Percentiles rank a stretch among this genome's conserved stretches.
Conservation (phyloP, 2,888 invertebrate genomes). For the Meteorus cinctellus region DNA sequence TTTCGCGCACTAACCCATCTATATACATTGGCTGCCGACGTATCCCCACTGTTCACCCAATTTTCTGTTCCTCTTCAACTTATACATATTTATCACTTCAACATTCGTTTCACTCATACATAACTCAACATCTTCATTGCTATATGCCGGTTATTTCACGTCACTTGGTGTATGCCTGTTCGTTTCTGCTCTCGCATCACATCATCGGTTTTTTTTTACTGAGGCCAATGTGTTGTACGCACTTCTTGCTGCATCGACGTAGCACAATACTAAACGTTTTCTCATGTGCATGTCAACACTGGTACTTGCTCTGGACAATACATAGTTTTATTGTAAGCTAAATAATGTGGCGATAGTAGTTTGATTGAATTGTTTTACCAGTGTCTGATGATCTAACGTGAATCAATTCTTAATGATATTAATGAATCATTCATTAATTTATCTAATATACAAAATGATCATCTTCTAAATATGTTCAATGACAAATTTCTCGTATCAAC, state of each 20-base stretch:
- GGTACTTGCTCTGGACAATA: too few species aligned
- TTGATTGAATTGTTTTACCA: neutral
- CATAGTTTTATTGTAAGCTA: too few species aligned
- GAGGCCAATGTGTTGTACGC: neutral
- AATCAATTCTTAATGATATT: too few species aligned
- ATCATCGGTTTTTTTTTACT: neutral
- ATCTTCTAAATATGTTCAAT: too few species aligned
- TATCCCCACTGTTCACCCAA: neutral
- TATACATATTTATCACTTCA: neutral
- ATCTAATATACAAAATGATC: too few species aligned
- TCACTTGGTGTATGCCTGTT: conserved; percentile 47
- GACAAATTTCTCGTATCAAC: too few species aligned
- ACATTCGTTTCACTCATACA: conserved; percentile 14
- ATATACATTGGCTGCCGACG: neutral
- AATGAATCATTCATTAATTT: too few species aligned
- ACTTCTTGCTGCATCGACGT: too few species aligned
- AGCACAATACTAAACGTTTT: neutral
- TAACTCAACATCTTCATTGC: conserved; percentile 16
- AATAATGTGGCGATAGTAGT: neutral
- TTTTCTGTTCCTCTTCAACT: conserved; percentile 22
- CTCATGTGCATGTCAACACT: neutral
- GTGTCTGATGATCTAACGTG: too few species aligned
- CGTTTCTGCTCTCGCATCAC: neutral
- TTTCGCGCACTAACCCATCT: conserved; percentile 4
- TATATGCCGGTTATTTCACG: conserved; percentile 21